Evolutionary conservation across 53 echinoderm and acorn worm species (phyloP), one percentile per base, ranked within the genome.

Genomic region (Paracentrotus lividus): DNA sequence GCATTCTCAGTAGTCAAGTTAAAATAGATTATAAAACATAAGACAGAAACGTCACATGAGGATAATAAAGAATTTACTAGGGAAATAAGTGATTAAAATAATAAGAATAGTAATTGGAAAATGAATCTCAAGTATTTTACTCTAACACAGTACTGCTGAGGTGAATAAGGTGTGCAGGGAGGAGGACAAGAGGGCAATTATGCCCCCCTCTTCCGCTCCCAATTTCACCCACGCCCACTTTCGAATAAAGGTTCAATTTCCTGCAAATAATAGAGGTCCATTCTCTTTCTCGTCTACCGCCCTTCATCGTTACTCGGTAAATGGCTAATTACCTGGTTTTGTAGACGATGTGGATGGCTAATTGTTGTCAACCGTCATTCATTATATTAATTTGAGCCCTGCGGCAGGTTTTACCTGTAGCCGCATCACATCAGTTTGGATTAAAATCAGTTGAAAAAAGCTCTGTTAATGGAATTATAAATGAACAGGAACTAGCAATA

Each of bases 151-250:
- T 47, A 72, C 72, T 18, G 40, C 81, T 81, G 81, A 47, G 72
- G 47, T 81, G 47, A 45, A n/a, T 81, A 27, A 4, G 81, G 81
- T 44, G 44, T 47, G 3, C 4, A 81, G 81, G 81, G 81, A n/a
- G 81, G 31, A 26, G 81, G 33, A 81, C 81, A 81, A 81, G 81
- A 81, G 81, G 44, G 81, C 26, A 81, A 81, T 81, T 81, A 81
- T 44, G 26, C 44, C 21, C n/a, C 38, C 49, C 26, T 81, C 81
- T 81, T 81, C 81, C 81, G 53, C 36, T 21, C 55, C 86, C 56
- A 32, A 56, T 55, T 56, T 52, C 1, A 34, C 53, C 56, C 56
- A 86, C 86, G 27, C 86, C 86, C 86, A 56, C 57, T 54, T 34
- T 86, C 32, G 38, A 56, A 53, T 55, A 56, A 86, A 29, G 54